phyloP scores from a whole-genome alignment of 2,888 invertebrate genomes.

The Amitus sp. region DNA sequence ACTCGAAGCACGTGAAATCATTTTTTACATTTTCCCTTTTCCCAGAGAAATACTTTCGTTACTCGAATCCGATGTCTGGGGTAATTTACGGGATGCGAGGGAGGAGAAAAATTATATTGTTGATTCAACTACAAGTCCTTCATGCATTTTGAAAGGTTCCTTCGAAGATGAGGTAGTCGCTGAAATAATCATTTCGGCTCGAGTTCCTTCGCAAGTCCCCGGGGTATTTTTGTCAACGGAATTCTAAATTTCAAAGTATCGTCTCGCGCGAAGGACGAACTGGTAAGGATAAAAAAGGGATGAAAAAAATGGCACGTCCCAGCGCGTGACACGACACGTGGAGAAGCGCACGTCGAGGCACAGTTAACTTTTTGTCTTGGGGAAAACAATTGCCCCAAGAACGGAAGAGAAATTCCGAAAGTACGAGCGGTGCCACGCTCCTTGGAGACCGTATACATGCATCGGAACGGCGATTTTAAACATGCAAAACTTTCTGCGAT shows the following conservation, averaged over 20 bases:
- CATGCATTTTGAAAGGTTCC: slow-evolving; percentile 3
- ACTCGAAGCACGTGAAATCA: no score
- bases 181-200: slow-evolving; percentile 33
- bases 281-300: slow-evolving; percentile 21
- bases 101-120: no score
- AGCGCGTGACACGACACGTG: neutral
- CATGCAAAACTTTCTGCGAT: neutral
- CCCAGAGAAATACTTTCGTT: no score
- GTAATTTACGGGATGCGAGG: no score
- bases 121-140: no score
- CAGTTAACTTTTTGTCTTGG: neutral
- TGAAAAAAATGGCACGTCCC: slow-evolving; percentile 28
- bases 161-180: slow-evolving; percentile 6
- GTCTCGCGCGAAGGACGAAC: slow-evolving; percentile 32
- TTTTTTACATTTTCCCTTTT: no score
- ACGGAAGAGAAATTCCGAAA: slow-evolving; percentile 1
- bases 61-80: no score
- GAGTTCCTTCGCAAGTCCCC: slow-evolving; percentile 27
- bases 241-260: slow-evolving; percentile 33
- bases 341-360: neutral
- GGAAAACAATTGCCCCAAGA: neutral
- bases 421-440: neutral
- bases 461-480: neutral
- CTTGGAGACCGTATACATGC: neutral
- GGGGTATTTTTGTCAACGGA: slow-evolving; percentile 36